phyloP scores from a whole-genome alignment of 2,797 vertebrate species.

The Cyclura pinguis region DNA sequence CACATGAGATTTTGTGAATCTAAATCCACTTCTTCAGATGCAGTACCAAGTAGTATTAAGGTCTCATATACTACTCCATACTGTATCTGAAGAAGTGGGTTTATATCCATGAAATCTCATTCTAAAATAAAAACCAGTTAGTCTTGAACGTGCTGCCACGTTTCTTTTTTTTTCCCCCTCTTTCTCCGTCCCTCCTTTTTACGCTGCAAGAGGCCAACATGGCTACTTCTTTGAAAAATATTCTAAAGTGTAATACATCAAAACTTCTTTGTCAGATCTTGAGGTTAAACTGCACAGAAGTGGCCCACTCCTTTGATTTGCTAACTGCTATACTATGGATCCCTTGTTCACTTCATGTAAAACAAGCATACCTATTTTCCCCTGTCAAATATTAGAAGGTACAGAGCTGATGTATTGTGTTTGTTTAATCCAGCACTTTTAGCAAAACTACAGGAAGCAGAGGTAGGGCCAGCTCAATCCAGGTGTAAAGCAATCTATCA shows the following conservation, averaged over 20 bases:
- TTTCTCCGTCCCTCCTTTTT: no score
- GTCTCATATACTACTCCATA: no score
- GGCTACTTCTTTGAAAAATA: no score
- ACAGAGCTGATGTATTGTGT: slow-evolving; percentile 13
- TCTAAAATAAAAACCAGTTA: no score
- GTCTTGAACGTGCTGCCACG: no score
- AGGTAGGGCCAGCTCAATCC: slow-evolving; percentile 4
- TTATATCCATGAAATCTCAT: no score
- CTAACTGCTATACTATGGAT: slow-evolving; percentile 20
- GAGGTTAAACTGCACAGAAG: not conserved
- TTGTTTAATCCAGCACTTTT: not conserved
- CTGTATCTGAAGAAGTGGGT: no score
- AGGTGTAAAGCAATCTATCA: slow-evolving; percentile 34
- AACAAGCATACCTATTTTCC: slow-evolving; percentile 29
- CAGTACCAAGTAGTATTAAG: no score
- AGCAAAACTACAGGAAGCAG: not conserved
- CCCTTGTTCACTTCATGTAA: slow-evolving; percentile 36
- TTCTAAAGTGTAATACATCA: not conserved
- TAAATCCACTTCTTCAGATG: no score
- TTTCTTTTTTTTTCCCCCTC: no score
- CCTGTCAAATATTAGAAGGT: slow-evolving; percentile 28
- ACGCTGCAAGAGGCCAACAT: no score
- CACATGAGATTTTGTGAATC: no score
- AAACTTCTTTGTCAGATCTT: not conserved
- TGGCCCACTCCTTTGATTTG: slow-evolving; percentile 16